A percentile compares a stretch with the other conserved stretches of the same genome.
phyloP scores from a whole-genome alignment of 1,140 invertebrate species.

The Lepidostoma basale region DNA sequence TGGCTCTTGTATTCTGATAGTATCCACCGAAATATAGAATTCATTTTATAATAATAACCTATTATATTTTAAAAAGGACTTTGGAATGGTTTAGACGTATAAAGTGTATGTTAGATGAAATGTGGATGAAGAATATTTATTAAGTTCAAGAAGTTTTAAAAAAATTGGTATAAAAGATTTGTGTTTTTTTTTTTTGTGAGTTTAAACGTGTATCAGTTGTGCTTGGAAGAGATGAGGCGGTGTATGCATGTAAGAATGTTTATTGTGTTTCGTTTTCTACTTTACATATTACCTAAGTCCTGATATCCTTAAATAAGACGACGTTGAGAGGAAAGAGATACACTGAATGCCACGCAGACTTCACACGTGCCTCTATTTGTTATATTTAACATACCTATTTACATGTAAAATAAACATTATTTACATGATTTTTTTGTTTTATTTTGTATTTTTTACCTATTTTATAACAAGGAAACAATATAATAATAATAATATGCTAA shows the following conservation, averaged over 20 bases:
- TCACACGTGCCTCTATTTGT: constrained; percentile 46
- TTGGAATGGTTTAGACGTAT: too few species aligned
- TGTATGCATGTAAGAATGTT: too few species aligned
- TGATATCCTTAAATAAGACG: constrained; percentile 6
- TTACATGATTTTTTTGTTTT: constrained; percentile 27
- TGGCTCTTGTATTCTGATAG: constrained; percentile 3
- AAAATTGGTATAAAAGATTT: too few species aligned
- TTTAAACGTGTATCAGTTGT: too few species aligned
- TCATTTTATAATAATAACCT: not conserved
- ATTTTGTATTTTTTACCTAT: not conserved
- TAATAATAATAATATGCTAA: too few species aligned
- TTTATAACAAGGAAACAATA: too few species aligned
- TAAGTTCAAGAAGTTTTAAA: too few species aligned
- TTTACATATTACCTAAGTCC: not conserved
- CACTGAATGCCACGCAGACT: constrained; percentile 32
- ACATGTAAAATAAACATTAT: constrained; percentile 40
- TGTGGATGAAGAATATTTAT: too few species aligned
- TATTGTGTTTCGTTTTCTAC: too few species aligned
- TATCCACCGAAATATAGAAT: constrained; percentile 5
- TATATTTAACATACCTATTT: constrained; percentile 9
- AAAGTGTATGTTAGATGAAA: too few species aligned
- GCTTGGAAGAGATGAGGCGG: too few species aligned
- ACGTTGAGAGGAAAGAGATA: not conserved
- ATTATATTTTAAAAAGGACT: constrained; percentile 6
- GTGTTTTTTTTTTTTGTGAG: too few species aligned